Evolutionary conservation across 1,140 invertebrate genomes (phyloP), one percentile per base, ranked within the genome.

Genomic region (Coelopa frigida): DNA sequence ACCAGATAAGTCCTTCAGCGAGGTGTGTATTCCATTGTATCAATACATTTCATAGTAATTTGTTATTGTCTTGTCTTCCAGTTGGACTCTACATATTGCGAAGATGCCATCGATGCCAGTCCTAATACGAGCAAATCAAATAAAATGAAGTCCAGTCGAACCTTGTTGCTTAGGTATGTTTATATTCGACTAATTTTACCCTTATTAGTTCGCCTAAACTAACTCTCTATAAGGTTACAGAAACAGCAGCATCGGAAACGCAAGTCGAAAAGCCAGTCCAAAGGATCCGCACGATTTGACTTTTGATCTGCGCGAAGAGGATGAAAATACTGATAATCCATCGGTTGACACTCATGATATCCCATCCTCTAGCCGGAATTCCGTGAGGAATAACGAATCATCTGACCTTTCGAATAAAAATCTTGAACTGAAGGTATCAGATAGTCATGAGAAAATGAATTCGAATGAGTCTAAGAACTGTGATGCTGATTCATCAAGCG

Each of bases 21-120:
- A 46, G 36, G 36, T 46, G 8, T 21, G 17, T n/a, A n/a, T n/a
- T n/a, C n/a, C n/a, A n/a, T n/a, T n/a, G n/a, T 38, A 46, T 17
- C 12, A 44, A 27, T 11, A 27, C 3, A 27, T 27, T 27, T 42
- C 2, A 26, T 42, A 17, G n/a, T n/a, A n/a, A n/a, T n/a, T n/a
- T n/a, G n/a, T n/a, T n/a, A n/a, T n/a, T n/a, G n/a, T n/a, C 17
- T 29, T 6, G 12, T 24, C 5, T 23, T 24, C 18, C 35, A 3
- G 3, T 35, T 33, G 1, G 11, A 44, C 24, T 33, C 43, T 5
- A 46, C 32, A 17, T 18, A 17, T 14, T 18, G 41, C 15, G 56
- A 61, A 36, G 55, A 56, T 7, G 58, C 59, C 2, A 64, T 64
- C 27, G 58, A 57, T 18, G 53, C 57, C 2, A 64, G 61, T 40